Conservation (phyloP, 2,888 invertebrate genomes). For the Eulithis prunata region DNA sequence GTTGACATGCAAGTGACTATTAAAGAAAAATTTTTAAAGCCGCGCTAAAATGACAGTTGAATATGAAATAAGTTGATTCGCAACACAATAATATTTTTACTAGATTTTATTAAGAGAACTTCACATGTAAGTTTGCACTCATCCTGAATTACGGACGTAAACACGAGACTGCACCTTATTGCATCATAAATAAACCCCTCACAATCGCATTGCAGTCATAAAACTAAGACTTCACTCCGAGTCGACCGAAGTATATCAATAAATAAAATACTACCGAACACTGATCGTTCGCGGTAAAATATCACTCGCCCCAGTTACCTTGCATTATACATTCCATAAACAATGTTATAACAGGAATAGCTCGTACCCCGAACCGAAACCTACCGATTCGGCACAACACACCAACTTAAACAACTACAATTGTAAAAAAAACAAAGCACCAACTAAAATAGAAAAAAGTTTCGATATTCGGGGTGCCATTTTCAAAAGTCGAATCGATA, state of each 20-base stretch:
- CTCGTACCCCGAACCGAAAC: slow-evolving; percentile 35
- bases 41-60: no score
- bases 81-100: no score
- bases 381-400: background rate
- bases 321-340: slow-evolving; percentile 78
- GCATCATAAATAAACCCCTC: slow-evolving; percentile 1
- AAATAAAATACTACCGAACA: slow-evolving; percentile 42
- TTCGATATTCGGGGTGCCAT: no score
- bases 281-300: slow-evolving; percentile 63
- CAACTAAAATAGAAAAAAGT: no score
- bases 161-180: background rate
- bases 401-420: no score
- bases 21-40: no score
- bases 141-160: background rate
- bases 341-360: slow-evolving; percentile 74
- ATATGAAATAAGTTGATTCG: no score
- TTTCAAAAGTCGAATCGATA: background rate
- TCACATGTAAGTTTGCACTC: background rate
- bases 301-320: slow-evolving; percentile 57
- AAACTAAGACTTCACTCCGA: slow-evolving; percentile 18
- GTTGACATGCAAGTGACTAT: no score
- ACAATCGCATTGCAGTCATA: slow-evolving; percentile 22
- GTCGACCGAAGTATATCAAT: slow-evolving; percentile 32
- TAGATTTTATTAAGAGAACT: no score
- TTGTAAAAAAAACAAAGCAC: no score